Conservation (phyloP, 2,888 invertebrate genomes). For the Gnatocerus cornutus region DNA sequence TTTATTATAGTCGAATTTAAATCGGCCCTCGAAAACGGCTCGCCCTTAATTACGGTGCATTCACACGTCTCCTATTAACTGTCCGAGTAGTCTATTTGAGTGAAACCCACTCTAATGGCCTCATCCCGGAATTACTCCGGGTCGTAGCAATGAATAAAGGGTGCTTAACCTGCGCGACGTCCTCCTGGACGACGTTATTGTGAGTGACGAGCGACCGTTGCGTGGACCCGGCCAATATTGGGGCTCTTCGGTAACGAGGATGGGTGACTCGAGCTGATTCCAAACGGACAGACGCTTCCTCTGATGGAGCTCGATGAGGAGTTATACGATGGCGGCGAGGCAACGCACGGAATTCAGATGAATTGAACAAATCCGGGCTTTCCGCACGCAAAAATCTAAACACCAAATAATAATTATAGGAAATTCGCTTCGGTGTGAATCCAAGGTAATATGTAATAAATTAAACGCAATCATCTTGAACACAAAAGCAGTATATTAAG, state of each 20-base stretch:
- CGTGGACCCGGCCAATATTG: conserved; percentile 55
- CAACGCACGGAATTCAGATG: conserved; percentile 59
- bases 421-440: too few species aligned
- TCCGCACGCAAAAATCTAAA: background rate
- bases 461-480: conserved; percentile 54
- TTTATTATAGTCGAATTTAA: too few species aligned
- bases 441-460: conserved; percentile 50
- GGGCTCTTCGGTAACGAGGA: conserved; percentile 58
- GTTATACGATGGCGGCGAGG: conserved; percentile 60
- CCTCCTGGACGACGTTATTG: conserved; percentile 53
- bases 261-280: conserved; percentile 60
- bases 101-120: conserved; percentile 46
- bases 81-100: conserved; percentile 42
- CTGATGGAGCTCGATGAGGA: conserved; percentile 60
- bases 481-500: conserved; percentile 62
- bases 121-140: conserved; percentile 49
- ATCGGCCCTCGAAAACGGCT: too few species aligned
- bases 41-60: conserved; percentile 4
- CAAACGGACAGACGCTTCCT: conserved; percentile 60
- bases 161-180: conserved; percentile 53
- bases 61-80: conserved; percentile 48
- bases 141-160: conserved; percentile 51
- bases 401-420: too few species aligned
- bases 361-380: conserved; percentile 23
- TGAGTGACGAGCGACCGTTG: conserved; percentile 56